A percentile compares a stretch with the other conserved stretches of the same genome.
Evolutionary conservation across 2,797 vertebrate genomes (phyloP).

Genomic region (Trematomus bernacchii): DNA sequence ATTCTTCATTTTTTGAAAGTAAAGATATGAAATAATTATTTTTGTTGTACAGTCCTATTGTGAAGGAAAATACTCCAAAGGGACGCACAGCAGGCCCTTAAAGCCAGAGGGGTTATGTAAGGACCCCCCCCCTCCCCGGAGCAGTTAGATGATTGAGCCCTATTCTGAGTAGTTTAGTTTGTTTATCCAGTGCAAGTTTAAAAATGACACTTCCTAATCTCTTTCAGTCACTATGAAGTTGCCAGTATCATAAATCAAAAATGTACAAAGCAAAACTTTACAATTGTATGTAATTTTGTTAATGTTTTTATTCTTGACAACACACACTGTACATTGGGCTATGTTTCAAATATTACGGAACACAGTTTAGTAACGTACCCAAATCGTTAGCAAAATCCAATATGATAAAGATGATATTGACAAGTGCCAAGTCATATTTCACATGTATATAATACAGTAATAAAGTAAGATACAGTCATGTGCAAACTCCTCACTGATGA

Average conservation of each 20-base stretch:
- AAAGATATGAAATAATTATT: background rate
- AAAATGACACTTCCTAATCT: background rate
- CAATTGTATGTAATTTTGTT: conserved; percentile 28
- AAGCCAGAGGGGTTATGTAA: background rate
- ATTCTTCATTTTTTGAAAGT: too few relatives aligned
- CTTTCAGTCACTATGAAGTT: background rate
- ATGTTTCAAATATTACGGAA: conserved; percentile 29
- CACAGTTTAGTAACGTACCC: conserved; percentile 14
- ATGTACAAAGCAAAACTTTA: conserved; percentile 15
- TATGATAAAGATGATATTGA: background rate
- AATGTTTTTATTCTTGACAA: conserved; percentile 22
- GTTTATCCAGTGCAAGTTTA: background rate
- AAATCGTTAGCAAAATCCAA: conserved; percentile 23
- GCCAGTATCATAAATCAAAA: background rate
- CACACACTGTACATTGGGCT: background rate
- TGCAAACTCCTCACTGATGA: conserved; percentile 21
- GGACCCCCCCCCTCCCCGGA: background rate
- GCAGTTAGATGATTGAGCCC: background rate
- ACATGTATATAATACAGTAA: conserved; percentile 1
- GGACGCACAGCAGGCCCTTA: background rate
- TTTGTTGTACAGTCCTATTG: too few relatives aligned
- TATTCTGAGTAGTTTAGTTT: background rate
- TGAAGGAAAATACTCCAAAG: background rate
- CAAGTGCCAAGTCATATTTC: conserved; percentile 22
- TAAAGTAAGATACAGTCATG: conserved; percentile 20